phyloP scores from a whole-genome alignment of 2,113 vertebrate species.

The Cichladusa arquata region DNA sequence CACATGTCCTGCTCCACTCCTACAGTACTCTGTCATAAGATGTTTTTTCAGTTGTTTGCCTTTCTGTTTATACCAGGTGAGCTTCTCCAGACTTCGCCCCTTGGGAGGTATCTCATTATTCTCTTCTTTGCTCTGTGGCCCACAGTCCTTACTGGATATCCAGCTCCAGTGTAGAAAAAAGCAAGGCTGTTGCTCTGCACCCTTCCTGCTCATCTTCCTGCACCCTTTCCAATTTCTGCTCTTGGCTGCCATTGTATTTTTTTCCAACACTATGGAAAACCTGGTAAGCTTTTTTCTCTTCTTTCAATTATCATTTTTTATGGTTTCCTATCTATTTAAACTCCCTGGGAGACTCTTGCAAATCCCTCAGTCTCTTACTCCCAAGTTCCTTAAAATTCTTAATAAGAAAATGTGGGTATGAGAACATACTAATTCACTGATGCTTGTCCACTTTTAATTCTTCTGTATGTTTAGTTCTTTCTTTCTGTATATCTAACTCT shows the following conservation, averaged over 20 bases:
- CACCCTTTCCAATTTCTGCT: not conserved
- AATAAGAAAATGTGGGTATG: not conserved
- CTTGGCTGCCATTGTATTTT: accelerated
- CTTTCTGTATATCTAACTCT: not conserved
- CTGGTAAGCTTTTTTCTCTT: not conserved
- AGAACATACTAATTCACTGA: not conserved
- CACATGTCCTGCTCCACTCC: not conserved
- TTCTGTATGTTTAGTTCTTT: not conserved
- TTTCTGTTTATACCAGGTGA: not conserved
- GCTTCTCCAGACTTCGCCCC: not conserved
- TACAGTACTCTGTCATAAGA: not conserved
- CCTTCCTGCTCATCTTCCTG: not conserved
- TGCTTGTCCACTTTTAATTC: not conserved
- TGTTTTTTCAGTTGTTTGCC: not conserved
- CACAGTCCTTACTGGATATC: too few species aligned
- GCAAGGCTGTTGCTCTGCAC: not conserved
- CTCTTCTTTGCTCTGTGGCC: not conserved
- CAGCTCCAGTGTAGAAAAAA: not conserved
- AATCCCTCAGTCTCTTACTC: not conserved
- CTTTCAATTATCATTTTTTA: not conserved
- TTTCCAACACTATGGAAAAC: not conserved
- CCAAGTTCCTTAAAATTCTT: not conserved
- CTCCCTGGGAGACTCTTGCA: not conserved
- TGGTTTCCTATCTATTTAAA: not conserved
- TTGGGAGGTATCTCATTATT: not conserved